A percentile compares a stretch with the other conserved stretches of the same genome.
Evolutionary conservation across 1,140 invertebrate species (phyloP).

Genomic region (Spodoptera frugiperda): DNA sequence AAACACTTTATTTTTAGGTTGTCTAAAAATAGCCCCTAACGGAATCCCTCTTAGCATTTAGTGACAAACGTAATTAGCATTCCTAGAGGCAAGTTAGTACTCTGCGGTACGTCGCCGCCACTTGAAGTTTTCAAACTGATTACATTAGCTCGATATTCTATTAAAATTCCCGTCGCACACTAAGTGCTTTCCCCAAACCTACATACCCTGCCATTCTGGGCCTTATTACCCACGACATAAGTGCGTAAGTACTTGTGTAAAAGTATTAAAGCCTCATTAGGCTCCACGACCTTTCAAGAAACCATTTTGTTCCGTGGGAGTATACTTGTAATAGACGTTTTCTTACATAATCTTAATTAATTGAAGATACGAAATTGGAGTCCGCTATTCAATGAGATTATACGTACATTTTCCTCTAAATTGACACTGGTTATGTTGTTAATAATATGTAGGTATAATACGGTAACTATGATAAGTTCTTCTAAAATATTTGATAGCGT

Average conservation of each 20-base stretch:
- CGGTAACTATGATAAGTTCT: no score
- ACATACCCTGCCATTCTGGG: neutral
- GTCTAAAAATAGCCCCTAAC: neutral
- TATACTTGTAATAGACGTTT: neutral
- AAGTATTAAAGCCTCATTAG: neutral
- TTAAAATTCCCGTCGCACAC: neutral
- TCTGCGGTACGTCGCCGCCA: neutral
- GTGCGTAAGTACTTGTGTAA: neutral
- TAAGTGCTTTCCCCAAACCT: constrained; percentile 3
- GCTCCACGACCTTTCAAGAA: neutral
- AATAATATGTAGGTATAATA: no score
- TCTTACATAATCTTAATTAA: neutral
- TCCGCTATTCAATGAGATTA: no score
- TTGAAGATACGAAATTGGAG: neutral
- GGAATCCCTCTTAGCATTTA: neutral
- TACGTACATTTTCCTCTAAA: no score
- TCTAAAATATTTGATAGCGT: no score
- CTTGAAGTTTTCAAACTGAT: constrained; percentile 8
- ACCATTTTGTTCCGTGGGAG: neutral
- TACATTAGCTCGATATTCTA: constrained; percentile 7
- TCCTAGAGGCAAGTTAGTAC: neutral
- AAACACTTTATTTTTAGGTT: no score
- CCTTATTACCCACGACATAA: constrained; percentile 3
- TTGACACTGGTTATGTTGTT: no score
- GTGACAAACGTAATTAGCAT: neutral